Base-by-base conservation (phyloP, 2,797 vertebrate species). In the Chanos chanos region DNA sequence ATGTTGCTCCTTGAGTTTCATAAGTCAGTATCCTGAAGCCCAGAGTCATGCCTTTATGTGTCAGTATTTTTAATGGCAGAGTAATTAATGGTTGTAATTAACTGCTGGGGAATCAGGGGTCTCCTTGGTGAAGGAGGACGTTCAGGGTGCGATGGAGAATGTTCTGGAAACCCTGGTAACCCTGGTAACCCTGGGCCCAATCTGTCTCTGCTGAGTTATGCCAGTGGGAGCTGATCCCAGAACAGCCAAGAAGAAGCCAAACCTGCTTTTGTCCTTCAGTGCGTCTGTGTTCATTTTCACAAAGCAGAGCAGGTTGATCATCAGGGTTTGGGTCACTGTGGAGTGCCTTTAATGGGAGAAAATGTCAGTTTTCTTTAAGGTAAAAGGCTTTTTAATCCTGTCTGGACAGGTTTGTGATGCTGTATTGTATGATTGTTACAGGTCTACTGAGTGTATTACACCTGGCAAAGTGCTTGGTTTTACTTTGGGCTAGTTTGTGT, bases 1-100 rank as follows among this genome's bases (percentile, higher is more conserved):
- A n/a, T n/a, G n/a, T n/a, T n/a, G n/a, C n/a, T n/a, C n/a, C n/a
- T n/a, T n/a, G n/a, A n/a, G n/a, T n/a, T n/a, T n/a, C n/a, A n/a
- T n/a, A n/a, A n/a, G n/a, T n/a, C n/a, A n/a, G n/a, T n/a, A n/a
- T n/a, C n/a, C n/a, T n/a, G n/a, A n/a, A n/a, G n/a, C n/a, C n/a
- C n/a, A n/a, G n/a, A n/a, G n/a, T n/a, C n/a, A n/a, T n/a, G n/a
- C n/a, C n/a, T 19, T 25, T 33, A 40, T 18, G 13, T 51, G 47
- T 70, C 51, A 59, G 22, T 55, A 15, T 50, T 48, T 34, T n/a
- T 44, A 15, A 52, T 52, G n/a, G 61, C 16, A 48, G 37, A 27
- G 40, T 66, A 66, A 69, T 64, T 61, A 68, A 63, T 45, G 41
- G 5, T 31, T 47, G 19, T 54, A 24, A 52, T 43, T 34, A 59